Evolutionary conservation across 1,140 invertebrate genomes (phyloP).

Genomic region (Dolichoris vasculosae): DNA sequence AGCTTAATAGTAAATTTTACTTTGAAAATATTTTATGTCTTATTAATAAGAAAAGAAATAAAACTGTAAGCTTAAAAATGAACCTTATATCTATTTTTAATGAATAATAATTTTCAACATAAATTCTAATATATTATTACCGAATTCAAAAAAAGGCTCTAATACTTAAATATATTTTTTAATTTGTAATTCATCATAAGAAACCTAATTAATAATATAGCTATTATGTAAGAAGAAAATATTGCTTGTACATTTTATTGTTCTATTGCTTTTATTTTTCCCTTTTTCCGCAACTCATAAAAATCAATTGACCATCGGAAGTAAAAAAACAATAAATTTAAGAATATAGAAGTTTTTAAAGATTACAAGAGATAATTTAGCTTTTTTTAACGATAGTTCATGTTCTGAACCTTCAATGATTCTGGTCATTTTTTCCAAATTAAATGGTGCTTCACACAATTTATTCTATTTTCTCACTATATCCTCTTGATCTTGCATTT

Average conservation of each 20-base stretch:
- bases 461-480: neutral
- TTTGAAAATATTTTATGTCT: neutral
- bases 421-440: slow-evolving; percentile 52
- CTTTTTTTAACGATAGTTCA: neutral
- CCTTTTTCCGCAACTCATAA: neutral
- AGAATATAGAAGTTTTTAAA: slow-evolving; percentile 9
- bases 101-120: neutral
- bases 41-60: neutral
- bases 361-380: slow-evolving; percentile 46
- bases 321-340: slow-evolving; percentile 10
- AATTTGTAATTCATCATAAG: neutral
- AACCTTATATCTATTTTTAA: neutral
- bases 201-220: neutral
- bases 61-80: neutral
- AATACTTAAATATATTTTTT: slow-evolving; percentile 4
- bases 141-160: neutral
- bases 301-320: slow-evolving; percentile 31
- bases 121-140: neutral
- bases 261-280: neutral
- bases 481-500: neutral
- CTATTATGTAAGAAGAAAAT: neutral
- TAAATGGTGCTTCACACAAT: slow-evolving; percentile 57
- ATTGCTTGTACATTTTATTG: neutral
- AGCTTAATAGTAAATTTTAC: neutral
- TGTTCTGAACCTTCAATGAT: neutral